These are phyloP conservation scores for Rhinoptilus africanus DNA, from an alignment of 2,113 vertebrate species.

Conservation along the genomic window DNA sequence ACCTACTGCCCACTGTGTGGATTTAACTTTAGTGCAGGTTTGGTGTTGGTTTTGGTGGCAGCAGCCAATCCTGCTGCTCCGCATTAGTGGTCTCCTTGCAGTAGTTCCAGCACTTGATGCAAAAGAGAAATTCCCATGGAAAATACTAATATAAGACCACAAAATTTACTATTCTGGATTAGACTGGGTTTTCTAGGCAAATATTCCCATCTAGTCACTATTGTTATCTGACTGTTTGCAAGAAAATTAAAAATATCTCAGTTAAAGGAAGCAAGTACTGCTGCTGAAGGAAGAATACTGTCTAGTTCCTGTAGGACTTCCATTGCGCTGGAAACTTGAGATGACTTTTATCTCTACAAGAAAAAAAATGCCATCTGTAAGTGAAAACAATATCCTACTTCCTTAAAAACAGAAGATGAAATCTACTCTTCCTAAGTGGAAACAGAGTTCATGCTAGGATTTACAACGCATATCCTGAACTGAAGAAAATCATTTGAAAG, in stretches of 20 bases:
- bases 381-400: constrained; percentile 27
- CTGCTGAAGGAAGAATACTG: not conserved
- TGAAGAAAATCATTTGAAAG: not conserved
- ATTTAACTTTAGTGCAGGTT: not conserved
- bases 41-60: not conserved
- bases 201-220: not conserved
- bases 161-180: not conserved
- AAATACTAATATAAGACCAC: not conserved
- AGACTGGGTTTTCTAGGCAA: not conserved
- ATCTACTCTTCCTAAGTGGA: not conserved
- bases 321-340: not conserved
- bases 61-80: not conserved
- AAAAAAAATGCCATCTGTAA: not conserved
- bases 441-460: not conserved
- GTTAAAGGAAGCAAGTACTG: not conserved
- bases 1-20: not conserved
- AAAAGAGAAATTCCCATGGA: not conserved
- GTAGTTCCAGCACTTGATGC: not conserved
- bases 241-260: not conserved
- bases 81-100: not conserved
- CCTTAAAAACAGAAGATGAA: constrained; percentile 19
- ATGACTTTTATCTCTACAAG: not conserved
- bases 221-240: not conserved
- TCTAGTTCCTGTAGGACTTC: not conserved
- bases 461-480: not conserved